These are phyloP conservation scores for Chrysoperla carnea DNA, from an alignment of 1,140 invertebrate genomes.

Conservation along the genomic window DNA sequence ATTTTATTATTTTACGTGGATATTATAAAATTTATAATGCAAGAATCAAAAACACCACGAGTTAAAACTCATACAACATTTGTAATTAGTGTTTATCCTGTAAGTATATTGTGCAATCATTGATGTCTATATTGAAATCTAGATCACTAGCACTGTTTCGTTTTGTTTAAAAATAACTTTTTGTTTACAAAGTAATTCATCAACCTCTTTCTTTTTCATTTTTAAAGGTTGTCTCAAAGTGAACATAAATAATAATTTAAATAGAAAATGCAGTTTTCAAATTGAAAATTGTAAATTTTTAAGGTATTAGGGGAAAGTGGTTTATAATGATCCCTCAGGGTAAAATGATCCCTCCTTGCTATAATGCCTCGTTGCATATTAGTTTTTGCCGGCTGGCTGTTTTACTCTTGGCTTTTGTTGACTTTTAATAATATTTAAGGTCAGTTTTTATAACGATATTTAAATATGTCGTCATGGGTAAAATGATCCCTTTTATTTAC, in stretches of 20 bases:
- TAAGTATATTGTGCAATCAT: constrained; percentile 19
- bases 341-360: too few species aligned
- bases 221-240: neutral
- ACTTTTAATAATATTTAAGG: too few species aligned
- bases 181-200: neutral
- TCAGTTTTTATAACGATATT: too few species aligned
- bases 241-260: neutral
- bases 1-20: constrained; percentile 29
- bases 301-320: too few species aligned
- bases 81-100: constrained; percentile 39
- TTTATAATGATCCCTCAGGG: too few species aligned
- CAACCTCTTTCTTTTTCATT: neutral
- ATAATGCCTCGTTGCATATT: too few species aligned
- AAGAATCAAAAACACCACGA: constrained; percentile 23
- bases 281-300: too few species aligned
- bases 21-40: constrained; percentile 30
- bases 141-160: neutral
- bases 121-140: neutral
- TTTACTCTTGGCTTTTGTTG: too few species aligned
- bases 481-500: too few species aligned
- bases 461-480: too few species aligned
- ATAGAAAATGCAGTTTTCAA: too few species aligned
- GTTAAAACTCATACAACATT: constrained; percentile 32
- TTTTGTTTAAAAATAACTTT: neutral
- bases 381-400: too few species aligned